Evolutionary conservation across 2,797 vertebrate genomes (phyloP).

Genomic region (Danionella dracula): DNA sequence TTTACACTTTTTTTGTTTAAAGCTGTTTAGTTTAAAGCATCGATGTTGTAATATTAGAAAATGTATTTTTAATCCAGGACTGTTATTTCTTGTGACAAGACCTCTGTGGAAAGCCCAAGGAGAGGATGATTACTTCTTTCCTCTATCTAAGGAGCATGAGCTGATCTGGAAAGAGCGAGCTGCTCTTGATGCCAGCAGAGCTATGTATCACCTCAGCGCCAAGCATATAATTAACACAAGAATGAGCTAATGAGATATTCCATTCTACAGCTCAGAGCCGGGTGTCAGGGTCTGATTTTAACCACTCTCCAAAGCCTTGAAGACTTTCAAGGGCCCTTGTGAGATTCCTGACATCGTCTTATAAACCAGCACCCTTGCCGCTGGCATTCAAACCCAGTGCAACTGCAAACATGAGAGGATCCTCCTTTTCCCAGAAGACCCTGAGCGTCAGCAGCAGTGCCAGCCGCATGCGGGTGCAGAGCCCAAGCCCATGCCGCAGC

Average conservation of each 20-base stretch:
- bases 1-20: too few relatives aligned
- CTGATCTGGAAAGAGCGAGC: slow-evolving; percentile 27
- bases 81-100: too few relatives aligned
- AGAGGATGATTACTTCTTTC: too few relatives aligned
- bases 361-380: slow-evolving; percentile 50
- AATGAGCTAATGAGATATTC: slow-evolving; percentile 55
- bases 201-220: background rate
- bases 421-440: slow-evolving; percentile 50
- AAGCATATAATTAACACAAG: slow-evolving; percentile 48
- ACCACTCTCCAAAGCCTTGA: slow-evolving; percentile 59
- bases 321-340: slow-evolving; percentile 62
- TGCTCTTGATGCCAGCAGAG: too few relatives aligned
- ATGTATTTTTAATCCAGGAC: too few relatives aligned
- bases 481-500: slow-evolving; percentile 64
- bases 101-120: too few relatives aligned
- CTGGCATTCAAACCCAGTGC: slow-evolving; percentile 30
- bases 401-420: slow-evolving; percentile 42
- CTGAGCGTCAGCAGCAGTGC: slow-evolving; percentile 47
- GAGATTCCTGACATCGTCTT: slow-evolving; percentile 64
- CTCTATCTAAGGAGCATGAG: too few relatives aligned
- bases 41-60: too few relatives aligned
- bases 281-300: slow-evolving; percentile 66
- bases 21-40: too few relatives aligned
- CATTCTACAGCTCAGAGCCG: background rate
- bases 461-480: slow-evolving; percentile 57